These are phyloP conservation scores for Conus canariensis DNA, from an alignment of 2,888 invertebrate species.

Conservation along the genomic window DNA sequence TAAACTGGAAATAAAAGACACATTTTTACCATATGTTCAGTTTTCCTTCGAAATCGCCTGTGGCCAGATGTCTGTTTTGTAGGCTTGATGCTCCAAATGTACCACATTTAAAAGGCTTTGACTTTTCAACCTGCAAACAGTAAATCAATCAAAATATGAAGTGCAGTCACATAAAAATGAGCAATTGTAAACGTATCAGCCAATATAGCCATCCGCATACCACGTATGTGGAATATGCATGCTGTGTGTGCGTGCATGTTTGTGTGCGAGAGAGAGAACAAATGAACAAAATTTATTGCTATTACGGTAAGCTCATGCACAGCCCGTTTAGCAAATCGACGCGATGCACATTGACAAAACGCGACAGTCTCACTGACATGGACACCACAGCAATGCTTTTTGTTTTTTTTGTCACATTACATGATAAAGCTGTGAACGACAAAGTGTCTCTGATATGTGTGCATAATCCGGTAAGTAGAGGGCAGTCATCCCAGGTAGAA, in stretches of 20 bases:
- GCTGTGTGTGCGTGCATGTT: not conserved
- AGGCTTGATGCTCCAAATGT: slow-evolving; percentile 94
- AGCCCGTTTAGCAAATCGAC: too few species aligned
- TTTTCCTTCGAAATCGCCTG: slow-evolving; percentile 93
- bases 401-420: too few species aligned
- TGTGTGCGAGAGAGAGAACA: not conserved
- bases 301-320: too few species aligned
- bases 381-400: too few species aligned
- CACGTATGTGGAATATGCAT: not conserved
- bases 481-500: too few species aligned
- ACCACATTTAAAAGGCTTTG: slow-evolving; percentile 93
- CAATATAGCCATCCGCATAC: not conserved
- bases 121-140: slow-evolving; percentile 84
- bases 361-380: too few species aligned
- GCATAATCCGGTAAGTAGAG: too few species aligned
- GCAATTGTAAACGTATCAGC: too few species aligned
- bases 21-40: slow-evolving; percentile 83
- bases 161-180: not conserved
- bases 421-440: too few species aligned
- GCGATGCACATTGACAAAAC: too few species aligned
- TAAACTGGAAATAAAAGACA: not conserved
- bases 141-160: not conserved
- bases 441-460: too few species aligned
- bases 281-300: too few species aligned
- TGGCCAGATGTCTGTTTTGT: slow-evolving; percentile 89